Evolutionary conservation across 2,797 vertebrate genomes (phyloP), one percentile per base, ranked within the genome.

Genomic region (Gorsachius magnificus): DNA sequence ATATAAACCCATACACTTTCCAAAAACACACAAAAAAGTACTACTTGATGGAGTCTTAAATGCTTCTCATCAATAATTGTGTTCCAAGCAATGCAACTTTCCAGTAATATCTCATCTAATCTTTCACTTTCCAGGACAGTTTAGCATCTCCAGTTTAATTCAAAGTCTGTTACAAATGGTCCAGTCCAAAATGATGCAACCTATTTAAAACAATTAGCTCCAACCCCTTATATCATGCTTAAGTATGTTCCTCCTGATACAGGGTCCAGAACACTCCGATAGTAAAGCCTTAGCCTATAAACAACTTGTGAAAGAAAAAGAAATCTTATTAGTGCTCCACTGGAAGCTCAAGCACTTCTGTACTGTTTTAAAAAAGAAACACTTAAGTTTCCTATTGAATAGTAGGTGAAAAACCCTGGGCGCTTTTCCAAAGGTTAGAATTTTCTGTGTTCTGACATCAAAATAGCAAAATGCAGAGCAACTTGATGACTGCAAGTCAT

Each of bases 1-100:
- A 43, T 26, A 43, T 3, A 16, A 54, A 8, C 0, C 2, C 6
- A 26, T 21, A 53, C 9, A 1, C n/a, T 76, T 76, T 53, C 22
- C 35, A 94, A 70, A 14, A 70, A 29, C n/a, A 56, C 13, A 70
- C 18, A 48, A 19, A 36, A 85, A 69, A 4, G 3, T 6, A 63
- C 12, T 26, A 16, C 6, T n/a, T 46, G 36, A 80, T 26, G 17
- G 33, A 75, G 22, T 48, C 43, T 80, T 74, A 75, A 87, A 68
- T n/a, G 25, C 9, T 75, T 86, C 41, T 51, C 36, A 16, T 50
- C 76, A 76, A 48, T 41, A 78, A 76, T 16, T 31, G 10, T 36
- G 29, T 82, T 89, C 38, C 66, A 90, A 86, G 57, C 13, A 83
- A 76, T 6, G 5, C 18, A 51, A 65, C 17, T 61, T 82, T 58